Conservation (phyloP, 2,888 invertebrate genomes). For the Coecobrya sp. region DNA sequence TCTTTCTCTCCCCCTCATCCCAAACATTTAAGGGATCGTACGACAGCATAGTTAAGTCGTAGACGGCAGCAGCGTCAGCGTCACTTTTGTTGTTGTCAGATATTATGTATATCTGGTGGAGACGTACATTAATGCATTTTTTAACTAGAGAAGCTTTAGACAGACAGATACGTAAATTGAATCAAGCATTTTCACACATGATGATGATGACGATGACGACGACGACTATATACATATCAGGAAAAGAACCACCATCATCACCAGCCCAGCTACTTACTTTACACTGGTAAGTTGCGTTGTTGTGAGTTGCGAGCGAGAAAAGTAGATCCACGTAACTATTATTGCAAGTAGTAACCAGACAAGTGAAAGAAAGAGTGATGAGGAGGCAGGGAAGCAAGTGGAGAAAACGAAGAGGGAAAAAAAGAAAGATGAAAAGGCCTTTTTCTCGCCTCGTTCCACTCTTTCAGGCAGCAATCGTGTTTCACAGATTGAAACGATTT, state of each 20-base stretch:
- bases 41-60: not conserved
- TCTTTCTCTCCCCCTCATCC: not conserved
- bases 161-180: conserved; percentile 66
- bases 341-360: conserved; percentile 57
- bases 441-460: conserved; percentile 83
- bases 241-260: not conserved
- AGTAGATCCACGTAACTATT: conserved; percentile 24
- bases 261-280: not conserved
- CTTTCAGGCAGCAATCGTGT: conserved; percentile 84
- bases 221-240: not conserved
- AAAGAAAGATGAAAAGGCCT: conserved; percentile 81
- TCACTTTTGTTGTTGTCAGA: conserved; percentile 13
- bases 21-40: not conserved
- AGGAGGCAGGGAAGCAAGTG: conserved; percentile 69
- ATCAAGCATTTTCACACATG: conserved; percentile 41
- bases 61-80: not conserved
- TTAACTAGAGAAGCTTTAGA: conserved; percentile 49
- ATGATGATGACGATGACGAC: not conserved
- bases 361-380: conserved; percentile 81
- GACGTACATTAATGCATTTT: conserved; percentile 47
- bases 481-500: conserved; percentile 85
- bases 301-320: conserved; percentile 31
- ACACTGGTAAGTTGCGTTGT: not conserved
- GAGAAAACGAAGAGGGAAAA: conserved; percentile 67
- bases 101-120: conserved; percentile 21